phyloP scores from a whole-genome alignment of 2,113 vertebrate species.

The Scopus umbretta region DNA sequence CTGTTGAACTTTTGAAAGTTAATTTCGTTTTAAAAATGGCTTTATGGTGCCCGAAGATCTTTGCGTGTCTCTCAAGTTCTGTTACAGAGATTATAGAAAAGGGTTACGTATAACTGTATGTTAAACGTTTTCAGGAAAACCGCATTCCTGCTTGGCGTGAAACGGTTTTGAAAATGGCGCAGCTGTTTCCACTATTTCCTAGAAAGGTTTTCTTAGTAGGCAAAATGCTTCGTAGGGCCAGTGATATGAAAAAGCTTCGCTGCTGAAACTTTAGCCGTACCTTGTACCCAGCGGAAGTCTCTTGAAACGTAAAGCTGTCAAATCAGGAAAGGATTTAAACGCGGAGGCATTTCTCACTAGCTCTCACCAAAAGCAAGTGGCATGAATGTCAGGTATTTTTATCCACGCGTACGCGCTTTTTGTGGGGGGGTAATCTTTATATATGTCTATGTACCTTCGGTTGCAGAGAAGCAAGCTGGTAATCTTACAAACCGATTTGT shows the following conservation, averaged over 20 bases:
- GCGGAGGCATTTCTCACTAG: neutral
- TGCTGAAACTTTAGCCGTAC: neutral
- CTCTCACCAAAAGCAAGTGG: neutral
- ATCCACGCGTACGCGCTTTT: accelerated
- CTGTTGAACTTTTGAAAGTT: neutral
- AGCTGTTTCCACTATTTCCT: neutral
- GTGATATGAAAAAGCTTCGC: neutral
- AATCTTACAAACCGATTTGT: accelerated
- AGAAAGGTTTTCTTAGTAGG: neutral
- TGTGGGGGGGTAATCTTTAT: accelerated
- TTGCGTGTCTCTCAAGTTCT: accelerated
- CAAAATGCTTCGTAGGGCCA: neutral
- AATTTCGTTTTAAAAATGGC: neutral
- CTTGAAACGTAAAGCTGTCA: neutral
- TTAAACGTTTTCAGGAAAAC: neutral
- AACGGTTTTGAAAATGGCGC: accelerated
- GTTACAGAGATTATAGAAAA: accelerated
- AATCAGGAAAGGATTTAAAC: accelerated
- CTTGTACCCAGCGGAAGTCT: neutral
- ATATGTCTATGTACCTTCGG: no score
- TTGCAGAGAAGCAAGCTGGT: no score
- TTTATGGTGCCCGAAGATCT: neutral
- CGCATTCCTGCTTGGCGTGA: accelerated
- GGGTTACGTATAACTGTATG: accelerated
- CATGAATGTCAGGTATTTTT: neutral